These are phyloP conservation scores for Mormoops blainvillei DNA, from an alignment of 2,113 vertebrate species.

Conservation along the genomic window DNA sequence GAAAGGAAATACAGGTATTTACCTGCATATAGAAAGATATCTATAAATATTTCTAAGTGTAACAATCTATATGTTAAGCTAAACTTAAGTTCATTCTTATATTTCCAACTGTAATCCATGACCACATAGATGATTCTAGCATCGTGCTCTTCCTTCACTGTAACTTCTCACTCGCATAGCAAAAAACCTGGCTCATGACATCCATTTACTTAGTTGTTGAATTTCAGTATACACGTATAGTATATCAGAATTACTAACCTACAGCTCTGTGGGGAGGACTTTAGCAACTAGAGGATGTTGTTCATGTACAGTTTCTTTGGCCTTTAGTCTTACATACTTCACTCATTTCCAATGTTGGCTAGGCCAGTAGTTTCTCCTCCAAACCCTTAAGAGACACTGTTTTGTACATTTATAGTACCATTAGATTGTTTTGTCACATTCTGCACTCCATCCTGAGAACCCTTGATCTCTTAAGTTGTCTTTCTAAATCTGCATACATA, in stretches of 20 bases:
- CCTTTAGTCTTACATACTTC: background rate
- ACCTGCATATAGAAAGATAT: background rate
- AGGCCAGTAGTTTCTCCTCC: too few species aligned
- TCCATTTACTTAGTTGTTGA: background rate
- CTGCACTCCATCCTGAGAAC: background rate
- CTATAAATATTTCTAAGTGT: background rate
- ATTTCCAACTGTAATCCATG: background rate
- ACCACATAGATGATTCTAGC: background rate
- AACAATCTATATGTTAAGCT: background rate
- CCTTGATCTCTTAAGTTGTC: background rate
- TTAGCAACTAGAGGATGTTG: background rate
- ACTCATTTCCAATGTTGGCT: background rate
- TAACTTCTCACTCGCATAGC: background rate
- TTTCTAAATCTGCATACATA: background rate
- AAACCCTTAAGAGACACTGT: background rate
- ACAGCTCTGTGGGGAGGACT: background rate
- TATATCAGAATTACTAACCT: background rate
- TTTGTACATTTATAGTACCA: background rate
- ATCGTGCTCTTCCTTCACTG: background rate
- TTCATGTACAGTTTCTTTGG: background rate
- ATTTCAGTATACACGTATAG: background rate
- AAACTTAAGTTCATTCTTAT: background rate
- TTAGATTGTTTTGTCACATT: background rate
- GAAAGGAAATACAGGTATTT: background rate
- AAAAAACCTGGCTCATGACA: background rate